Evolutionary conservation across 2,113 vertebrate species (phyloP).

Genomic region (Oncorhynchus keta): DNA sequence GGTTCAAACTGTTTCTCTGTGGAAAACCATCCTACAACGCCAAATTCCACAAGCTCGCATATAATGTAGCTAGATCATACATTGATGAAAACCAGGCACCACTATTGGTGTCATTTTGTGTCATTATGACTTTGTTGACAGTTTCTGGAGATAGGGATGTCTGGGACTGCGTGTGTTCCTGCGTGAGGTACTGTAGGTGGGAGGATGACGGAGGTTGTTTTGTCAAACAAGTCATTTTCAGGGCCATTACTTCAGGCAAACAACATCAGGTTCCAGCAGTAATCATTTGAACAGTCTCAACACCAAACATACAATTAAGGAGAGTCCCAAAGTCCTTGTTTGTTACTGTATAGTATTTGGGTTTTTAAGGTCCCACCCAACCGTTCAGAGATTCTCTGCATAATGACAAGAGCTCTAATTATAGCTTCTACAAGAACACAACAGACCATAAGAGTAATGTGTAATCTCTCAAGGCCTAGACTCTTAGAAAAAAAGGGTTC

Average conservation of each 20-base stretch:
- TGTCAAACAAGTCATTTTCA: constrained; percentile 37
- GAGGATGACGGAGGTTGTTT: constrained; percentile 11
- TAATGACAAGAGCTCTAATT: constrained; percentile 15
- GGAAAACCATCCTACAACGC: not conserved
- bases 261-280: constrained; percentile 22
- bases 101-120: constrained; percentile 2
- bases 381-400: constrained; percentile 4
- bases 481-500: too few relatives aligned
- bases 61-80: not conserved
- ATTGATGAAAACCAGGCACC: not conserved
- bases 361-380: constrained; percentile 40
- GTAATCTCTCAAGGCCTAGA: not conserved
- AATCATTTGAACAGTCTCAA: constrained; percentile 13
- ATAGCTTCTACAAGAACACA: constrained; percentile 31
- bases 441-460: constrained; percentile 14
- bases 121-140: constrained; percentile 13
- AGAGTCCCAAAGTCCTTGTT: constrained; percentile 19
- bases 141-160: constrained; percentile 3
- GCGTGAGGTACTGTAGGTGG: not conserved
- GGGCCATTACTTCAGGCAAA: constrained; percentile 44
- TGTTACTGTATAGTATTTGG: constrained; percentile 39
- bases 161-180: constrained; percentile 9
- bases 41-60: not conserved
- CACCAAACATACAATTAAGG: constrained; percentile 54
- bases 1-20: not conserved